These are phyloP conservation scores for Seriola dumerili DNA, from an alignment of 2,113 vertebrate genomes.

Conservation along the genomic window DNA sequence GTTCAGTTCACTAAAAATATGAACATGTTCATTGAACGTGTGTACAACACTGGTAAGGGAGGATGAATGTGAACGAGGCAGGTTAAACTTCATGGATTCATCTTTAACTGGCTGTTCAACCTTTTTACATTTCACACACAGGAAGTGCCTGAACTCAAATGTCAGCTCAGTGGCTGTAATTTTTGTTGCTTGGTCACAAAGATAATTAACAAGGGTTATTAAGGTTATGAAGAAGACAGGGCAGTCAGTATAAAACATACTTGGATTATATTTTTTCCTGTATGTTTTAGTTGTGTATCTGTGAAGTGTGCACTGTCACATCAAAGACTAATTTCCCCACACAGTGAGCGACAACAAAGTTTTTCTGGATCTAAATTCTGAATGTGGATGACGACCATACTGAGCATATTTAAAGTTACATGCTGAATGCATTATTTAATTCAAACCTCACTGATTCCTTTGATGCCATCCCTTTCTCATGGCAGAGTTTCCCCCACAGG, in stretches of 20 bases:
- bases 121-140: neutral
- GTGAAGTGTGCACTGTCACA: neutral
- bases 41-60: too few species aligned
- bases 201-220: slow-evolving; percentile 32
- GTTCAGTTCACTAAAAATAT: too few species aligned
- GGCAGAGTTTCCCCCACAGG: slow-evolving; percentile 56
- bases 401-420: slow-evolving; percentile 64
- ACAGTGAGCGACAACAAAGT: slow-evolving; percentile 4
- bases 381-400: slow-evolving; percentile 27
- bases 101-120: too few species aligned
- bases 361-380: slow-evolving; percentile 23
- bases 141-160: slow-evolving; percentile 20
- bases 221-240: slow-evolving; percentile 6
- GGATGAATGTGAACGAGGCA: too few species aligned
- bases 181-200: slow-evolving; percentile 46
- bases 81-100: too few species aligned
- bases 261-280: too few species aligned
- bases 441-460: slow-evolving; percentile 57
- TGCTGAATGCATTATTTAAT: slow-evolving; percentile 70
- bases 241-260: slow-evolving; percentile 1
- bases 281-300: neutral
- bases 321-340: slow-evolving; percentile 1
- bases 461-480: slow-evolving; percentile 62
- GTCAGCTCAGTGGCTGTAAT: neutral
- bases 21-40: too few species aligned